phyloP scores from a whole-genome alignment of 2,888 invertebrate genomes.

The Ormyrus rosae region DNA sequence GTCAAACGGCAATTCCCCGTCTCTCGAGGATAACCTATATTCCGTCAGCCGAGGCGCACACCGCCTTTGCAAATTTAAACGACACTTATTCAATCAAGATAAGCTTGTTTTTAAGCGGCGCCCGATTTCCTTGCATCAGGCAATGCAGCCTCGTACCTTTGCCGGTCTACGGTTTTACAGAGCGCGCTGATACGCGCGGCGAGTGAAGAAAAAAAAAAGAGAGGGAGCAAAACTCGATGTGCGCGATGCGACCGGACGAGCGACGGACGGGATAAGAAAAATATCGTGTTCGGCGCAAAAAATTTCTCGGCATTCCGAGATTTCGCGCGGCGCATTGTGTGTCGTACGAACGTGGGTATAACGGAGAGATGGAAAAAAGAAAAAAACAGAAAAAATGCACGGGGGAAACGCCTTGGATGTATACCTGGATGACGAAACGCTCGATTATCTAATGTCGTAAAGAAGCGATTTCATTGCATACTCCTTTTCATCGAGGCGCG shows the following conservation, averaged over 20 bases:
- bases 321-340: background rate
- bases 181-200: no score
- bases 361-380: background rate
- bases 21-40: no score
- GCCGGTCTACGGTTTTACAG: no score
- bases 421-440: constrained; percentile 12
- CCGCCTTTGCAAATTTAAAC: no score
- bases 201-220: no score
- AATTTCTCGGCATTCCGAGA: background rate
- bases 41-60: no score
- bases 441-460: constrained; percentile 37
- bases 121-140: no score
- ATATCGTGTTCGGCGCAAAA: background rate
- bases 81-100: no score
- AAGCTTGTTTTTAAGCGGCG: no score
- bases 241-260: background rate
- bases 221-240: background rate
- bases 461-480: constrained; percentile 17
- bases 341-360: constrained; percentile 16
- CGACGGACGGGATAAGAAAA: background rate
- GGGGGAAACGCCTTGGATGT: constrained; percentile 19
- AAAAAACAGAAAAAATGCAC: background rate
- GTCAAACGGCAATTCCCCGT: no score
- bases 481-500: constrained; percentile 2
- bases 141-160: no score